A percentile compares a stretch with the other conserved stretches of the same genome.
Conservation (phyloP, 2,113 vertebrate genomes). For the Ginglymostoma cirratum region DNA sequence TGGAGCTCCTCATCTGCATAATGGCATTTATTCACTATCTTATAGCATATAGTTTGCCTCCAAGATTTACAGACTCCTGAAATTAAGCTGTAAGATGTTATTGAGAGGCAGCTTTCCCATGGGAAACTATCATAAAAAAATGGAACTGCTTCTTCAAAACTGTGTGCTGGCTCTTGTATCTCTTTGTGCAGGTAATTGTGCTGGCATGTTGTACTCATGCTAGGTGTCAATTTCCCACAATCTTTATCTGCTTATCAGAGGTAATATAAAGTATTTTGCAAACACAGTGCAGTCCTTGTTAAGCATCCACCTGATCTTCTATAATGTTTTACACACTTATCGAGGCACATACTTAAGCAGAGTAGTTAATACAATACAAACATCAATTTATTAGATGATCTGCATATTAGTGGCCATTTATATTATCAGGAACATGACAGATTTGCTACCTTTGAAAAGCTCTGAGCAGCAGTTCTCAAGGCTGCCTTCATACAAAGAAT, state of each 20-base stretch:
- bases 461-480: neutral
- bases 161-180: neutral
- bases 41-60: neutral
- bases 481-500: neutral
- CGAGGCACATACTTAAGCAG: neutral
- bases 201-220: neutral
- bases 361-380: conserved; percentile 7
- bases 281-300: neutral
- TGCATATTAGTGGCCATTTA: conserved; percentile 21
- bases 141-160: conserved; percentile 6
- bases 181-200: conserved; percentile 27
- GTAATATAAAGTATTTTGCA: conserved; percentile 21
- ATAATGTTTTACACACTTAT: conserved; percentile 19
- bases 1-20: neutral
- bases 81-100: conserved; percentile 32
- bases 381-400: conserved; percentile 20
- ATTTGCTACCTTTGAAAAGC: neutral
- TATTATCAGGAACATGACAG: conserved; percentile 24
- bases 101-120: conserved; percentile 22
- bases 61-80: conserved; percentile 26
- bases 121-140: conserved; percentile 31
- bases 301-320: neutral
- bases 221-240: conserved; percentile 27
- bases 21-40: neutral
- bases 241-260: conserved; percentile 29